These are phyloP conservation scores for Lamellibrachia luymesi DNA, from an alignment of 1,140 invertebrate genomes.

Conservation along the genomic window DNA sequence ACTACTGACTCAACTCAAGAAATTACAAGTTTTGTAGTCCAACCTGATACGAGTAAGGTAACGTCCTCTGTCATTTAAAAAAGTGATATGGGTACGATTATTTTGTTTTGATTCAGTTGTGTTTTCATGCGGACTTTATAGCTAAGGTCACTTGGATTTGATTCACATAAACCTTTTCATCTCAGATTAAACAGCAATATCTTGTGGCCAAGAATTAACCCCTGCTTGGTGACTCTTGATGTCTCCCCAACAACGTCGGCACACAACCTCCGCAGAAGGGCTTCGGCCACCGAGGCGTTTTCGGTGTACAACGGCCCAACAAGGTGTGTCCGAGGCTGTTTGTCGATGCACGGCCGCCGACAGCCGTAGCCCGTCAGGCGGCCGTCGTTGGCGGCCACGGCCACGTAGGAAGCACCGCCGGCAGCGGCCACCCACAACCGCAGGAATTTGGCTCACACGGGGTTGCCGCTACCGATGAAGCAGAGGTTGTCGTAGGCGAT, in stretches of 20 bases:
- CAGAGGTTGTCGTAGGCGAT: constrained; percentile 14
- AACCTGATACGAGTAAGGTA: too few relatives aligned
- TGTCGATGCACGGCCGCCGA: background rate
- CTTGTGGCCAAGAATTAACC: too few relatives aligned
- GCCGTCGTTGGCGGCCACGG: background rate
- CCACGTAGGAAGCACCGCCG: background rate
- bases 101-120: background rate
- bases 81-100: background rate
- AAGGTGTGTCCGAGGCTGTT: background rate
- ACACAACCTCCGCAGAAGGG: constrained; percentile 14
- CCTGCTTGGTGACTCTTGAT: too few relatives aligned
- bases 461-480: constrained; percentile 10
- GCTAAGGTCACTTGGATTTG: background rate
- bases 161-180: background rate
- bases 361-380: background rate
- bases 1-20: too few relatives aligned
- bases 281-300: background rate
- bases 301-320: constrained; percentile 18
- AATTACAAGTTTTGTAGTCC: too few relatives aligned
- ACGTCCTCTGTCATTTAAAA: too few relatives aligned
- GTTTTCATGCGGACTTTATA: background rate
- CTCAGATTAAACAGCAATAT: background rate
- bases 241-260: background rate
- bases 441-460: constrained; percentile 10
- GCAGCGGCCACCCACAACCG: background rate